phyloP scores from a whole-genome alignment of 2,113 vertebrate species.

The Gracilinanus agilis region DNA sequence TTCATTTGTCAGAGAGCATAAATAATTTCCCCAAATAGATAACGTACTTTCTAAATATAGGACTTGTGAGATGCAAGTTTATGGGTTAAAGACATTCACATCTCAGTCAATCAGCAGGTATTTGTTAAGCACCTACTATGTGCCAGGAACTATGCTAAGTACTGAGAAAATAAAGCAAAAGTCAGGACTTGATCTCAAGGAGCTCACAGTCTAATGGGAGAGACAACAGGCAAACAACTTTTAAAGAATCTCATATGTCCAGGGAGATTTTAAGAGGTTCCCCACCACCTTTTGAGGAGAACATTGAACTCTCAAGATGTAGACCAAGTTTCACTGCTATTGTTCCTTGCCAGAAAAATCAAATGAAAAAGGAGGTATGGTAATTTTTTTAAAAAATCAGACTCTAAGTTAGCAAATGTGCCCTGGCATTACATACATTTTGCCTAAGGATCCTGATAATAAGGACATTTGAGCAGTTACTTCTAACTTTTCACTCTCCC shows the following conservation, averaged over 20 bases:
- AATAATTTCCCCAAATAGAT: neutral
- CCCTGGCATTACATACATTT: neutral
- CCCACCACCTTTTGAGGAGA: neutral
- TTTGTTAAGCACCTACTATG: neutral
- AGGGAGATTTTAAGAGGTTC: neutral
- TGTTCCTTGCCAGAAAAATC: conserved; percentile 30
- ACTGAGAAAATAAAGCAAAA: neutral
- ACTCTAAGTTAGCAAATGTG: neutral
- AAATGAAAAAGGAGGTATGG: conserved; percentile 14
- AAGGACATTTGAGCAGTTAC: neutral
- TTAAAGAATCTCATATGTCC: conserved; percentile 14
- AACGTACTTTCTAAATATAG: neutral
- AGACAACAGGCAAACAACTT: neutral
- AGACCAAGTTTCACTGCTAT: conserved; percentile 20
- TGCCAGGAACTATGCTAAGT: neutral
- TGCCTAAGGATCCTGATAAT: neutral
- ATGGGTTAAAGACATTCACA: neutral
- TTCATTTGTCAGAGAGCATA: neutral
- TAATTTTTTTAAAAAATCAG: conserved; percentile 37
- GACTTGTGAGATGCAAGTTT: conserved; percentile 34
- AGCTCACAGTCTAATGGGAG: neutral
- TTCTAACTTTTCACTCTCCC: neutral
- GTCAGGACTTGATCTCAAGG: neutral
- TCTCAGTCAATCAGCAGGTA: neutral
- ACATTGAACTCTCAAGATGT: conserved; percentile 7